Conservation (phyloP, 2,888 invertebrate species). For the Hirtodrosophila trivittata region DNA sequence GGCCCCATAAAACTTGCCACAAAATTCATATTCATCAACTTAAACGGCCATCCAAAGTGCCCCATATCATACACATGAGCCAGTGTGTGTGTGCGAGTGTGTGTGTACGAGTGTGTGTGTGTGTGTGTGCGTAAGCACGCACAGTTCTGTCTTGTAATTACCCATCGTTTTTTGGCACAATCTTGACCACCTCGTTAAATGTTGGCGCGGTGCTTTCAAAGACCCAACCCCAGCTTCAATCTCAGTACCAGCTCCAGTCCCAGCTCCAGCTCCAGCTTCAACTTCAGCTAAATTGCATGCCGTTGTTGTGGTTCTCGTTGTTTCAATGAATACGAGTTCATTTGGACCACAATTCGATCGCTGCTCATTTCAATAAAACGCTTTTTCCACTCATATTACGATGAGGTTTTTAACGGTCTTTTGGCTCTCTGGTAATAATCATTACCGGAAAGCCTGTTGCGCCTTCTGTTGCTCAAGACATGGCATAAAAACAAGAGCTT, state of each 20-base stretch:
- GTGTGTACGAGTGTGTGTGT: constrained; percentile 3
- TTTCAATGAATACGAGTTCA: constrained; percentile 65
- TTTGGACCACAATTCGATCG: constrained; percentile 70
- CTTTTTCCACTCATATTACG: constrained; percentile 48
- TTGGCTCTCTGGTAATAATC: constrained; percentile 53
- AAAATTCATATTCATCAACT: constrained; percentile 67
- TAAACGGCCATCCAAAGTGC: constrained; percentile 60
- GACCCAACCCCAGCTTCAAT: constrained; percentile 17
- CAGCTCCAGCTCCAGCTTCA: constrained; percentile 1
- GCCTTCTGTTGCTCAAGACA: constrained; percentile 12
- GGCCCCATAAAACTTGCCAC: constrained; percentile 56
- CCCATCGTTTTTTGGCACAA: constrained; percentile 73
- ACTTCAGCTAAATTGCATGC: constrained; percentile 52
- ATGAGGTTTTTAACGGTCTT: constrained; percentile 33
- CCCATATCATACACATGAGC: constrained; percentile 21
- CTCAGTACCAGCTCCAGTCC: constrained; percentile 2
- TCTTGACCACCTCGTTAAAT: constrained; percentile 74
- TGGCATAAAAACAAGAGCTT: constrained; percentile 45
- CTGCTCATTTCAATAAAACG: constrained; percentile 70
- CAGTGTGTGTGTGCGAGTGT: background rate
- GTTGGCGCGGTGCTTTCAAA: constrained; percentile 62
- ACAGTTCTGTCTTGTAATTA: constrained; percentile 64
- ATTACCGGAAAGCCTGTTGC: constrained; percentile 68
- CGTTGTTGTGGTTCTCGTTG: constrained; percentile 5
- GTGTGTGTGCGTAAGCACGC: constrained; percentile 35